Base-by-base conservation (phyloP, 2,888 invertebrate species). In the Chloromyia formosa region DNA sequence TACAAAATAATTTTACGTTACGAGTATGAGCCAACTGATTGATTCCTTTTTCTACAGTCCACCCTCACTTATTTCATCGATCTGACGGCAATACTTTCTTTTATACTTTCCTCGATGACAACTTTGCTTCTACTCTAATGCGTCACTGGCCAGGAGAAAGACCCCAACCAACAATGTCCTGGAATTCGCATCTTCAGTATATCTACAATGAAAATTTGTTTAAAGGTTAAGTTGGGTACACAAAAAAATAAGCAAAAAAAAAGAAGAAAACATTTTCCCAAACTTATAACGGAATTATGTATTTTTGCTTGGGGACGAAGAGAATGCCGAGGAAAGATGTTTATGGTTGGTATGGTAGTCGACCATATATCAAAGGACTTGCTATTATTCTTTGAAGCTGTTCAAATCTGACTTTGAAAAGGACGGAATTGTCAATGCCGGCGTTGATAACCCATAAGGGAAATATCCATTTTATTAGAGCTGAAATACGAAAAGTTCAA, bases 361-460 rank as follows among this genome's bases (percentile, higher is more conserved):
- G 7, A 7, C 27, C 27, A 56, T 56, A 56, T 56, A 56, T 56
- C 56, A 56, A 56, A 56, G 22, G 56, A 20, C 22, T 20, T 56
- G n/a, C 56, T 20, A 56, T 56, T 20, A 20, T 56, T 56, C 56
- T 56, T 56, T 56, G 56, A 56, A 49, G 49, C 14, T 49, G 14
- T 49, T 49, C 12, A 3, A 49, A 49, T 20, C 56, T 56, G 18
- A 56, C 56, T 56, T 56, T 56, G 56, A 56, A 56, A 56, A 20
- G 56, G 56, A 2, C 56, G 16, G 16, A 56, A 56, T 20, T 20
- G 56, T 56, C 10, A 56, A 10, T 20, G 56, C 27, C 27, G 27
- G 27, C 27, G 27, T 18, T 56, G 56, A 56, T 56, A 16, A 20
- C 56, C 22, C 56, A 1, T 56, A 56, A 20, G 56, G 56, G 56